Conservation (phyloP, 2,113 vertebrate genomes). For the Naja naja region DNA sequence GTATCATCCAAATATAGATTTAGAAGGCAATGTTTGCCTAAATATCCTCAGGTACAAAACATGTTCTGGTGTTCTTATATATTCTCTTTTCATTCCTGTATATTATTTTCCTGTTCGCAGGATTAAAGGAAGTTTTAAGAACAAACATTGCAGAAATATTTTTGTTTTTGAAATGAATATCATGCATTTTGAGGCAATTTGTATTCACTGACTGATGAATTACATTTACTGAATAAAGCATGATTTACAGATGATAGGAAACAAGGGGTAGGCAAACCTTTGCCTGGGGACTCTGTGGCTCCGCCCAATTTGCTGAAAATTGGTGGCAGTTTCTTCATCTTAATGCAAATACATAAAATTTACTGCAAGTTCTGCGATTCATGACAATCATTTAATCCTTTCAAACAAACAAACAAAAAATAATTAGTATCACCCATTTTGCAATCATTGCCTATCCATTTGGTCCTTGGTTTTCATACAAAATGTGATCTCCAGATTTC, state of each 20-base stretch:
- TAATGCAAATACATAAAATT: background rate
- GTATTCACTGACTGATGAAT: background rate
- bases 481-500: background rate
- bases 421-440: background rate
- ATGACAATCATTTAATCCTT: background rate
- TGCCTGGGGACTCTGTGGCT: background rate
- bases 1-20: constrained; percentile 97
- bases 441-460: background rate
- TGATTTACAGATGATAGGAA: background rate
- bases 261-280: background rate
- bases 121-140: background rate
- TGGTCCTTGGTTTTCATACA: background rate
- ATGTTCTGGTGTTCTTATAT: background rate
- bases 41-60: constrained; percentile 88
- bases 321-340: background rate
- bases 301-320: background rate
- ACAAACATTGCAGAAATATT: background rate
- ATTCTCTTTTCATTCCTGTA: background rate
- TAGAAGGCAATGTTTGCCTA: constrained; percentile 97
- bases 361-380: background rate
- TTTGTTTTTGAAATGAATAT: background rate
- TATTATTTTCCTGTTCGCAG: background rate
- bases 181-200: background rate
- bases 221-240: background rate
- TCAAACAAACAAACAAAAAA: background rate